These are phyloP conservation scores for Plestiodon gilberti DNA, from an alignment of 2,113 vertebrate species.

Conservation along the genomic window DNA sequence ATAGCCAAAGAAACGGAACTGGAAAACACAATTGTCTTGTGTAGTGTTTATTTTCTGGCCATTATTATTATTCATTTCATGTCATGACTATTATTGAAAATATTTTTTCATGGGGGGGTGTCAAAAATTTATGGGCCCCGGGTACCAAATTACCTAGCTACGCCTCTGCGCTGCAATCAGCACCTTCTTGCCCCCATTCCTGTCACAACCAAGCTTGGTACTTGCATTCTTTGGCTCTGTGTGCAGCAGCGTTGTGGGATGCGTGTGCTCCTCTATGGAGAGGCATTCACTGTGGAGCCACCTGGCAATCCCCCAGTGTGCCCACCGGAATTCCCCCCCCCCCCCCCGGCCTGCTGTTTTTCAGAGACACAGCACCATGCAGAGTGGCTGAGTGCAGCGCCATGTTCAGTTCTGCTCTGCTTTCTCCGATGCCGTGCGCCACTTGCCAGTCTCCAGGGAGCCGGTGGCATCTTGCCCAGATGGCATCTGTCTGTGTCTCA, in stretches of 20 bases:
- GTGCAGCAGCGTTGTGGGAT: too few relatives aligned
- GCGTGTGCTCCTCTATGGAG: too few relatives aligned
- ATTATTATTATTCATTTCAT: too few relatives aligned
- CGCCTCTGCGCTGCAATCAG: too few relatives aligned
- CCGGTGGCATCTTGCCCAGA: slow-evolving; percentile 45
- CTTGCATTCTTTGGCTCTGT: not conserved
- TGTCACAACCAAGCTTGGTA: not conserved
- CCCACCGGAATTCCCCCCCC: not conserved
- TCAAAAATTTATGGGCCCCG: too few relatives aligned
- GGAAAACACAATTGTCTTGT: too few relatives aligned
- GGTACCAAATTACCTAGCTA: too few relatives aligned
- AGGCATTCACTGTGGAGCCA: not conserved
- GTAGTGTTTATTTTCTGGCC: too few relatives aligned
- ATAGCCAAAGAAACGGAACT: too few relatives aligned
- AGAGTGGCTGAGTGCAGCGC: not conserved
- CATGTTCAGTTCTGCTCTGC: not conserved
- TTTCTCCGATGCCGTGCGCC: not conserved
- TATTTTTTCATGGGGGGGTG: too few relatives aligned
- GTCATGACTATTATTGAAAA: too few relatives aligned
- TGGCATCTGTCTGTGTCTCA: slow-evolving; percentile 42
- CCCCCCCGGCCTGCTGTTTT: not conserved
- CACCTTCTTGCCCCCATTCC: too few relatives aligned
- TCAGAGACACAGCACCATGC: slow-evolving; percentile 32
- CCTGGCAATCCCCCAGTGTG: not conserved
- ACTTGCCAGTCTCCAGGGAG: slow-evolving; percentile 19